These are phyloP conservation scores for Mesembrinibis cayennensis DNA, from an alignment of 2,113 vertebrate genomes.

Conservation along the genomic window DNA sequence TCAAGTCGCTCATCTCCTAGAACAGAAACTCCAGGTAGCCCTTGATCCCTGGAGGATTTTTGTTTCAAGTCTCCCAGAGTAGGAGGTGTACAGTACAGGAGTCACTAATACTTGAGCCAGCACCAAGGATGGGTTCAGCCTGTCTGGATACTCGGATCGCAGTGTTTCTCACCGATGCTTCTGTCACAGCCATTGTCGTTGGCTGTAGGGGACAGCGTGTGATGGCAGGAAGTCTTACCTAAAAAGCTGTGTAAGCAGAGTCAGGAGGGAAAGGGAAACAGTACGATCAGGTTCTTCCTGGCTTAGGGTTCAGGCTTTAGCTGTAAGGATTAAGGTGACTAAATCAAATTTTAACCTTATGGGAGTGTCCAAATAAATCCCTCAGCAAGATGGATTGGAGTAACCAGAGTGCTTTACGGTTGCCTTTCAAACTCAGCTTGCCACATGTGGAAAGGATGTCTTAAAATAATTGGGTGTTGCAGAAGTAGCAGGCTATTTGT, in stretches of 20 bases:
- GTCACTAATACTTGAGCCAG: background rate
- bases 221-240: background rate
- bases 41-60: background rate
- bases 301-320: background rate
- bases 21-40: background rate
- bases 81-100: background rate
- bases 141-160: background rate
- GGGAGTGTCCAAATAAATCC: background rate
- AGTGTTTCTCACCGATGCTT: background rate
- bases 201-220: background rate
- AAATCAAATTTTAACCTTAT: background rate
- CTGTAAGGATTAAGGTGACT: background rate
- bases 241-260: background rate
- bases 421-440: background rate
- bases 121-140: background rate
- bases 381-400: background rate
- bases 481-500: background rate
- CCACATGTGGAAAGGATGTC: background rate
- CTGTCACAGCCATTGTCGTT: background rate
- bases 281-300: background rate
- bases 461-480: background rate
- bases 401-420: background rate
- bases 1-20: background rate
- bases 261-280: background rate
- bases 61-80: background rate